Conservation (phyloP, 2,113 vertebrate genomes). For the Syrrhaptes paradoxus region DNA sequence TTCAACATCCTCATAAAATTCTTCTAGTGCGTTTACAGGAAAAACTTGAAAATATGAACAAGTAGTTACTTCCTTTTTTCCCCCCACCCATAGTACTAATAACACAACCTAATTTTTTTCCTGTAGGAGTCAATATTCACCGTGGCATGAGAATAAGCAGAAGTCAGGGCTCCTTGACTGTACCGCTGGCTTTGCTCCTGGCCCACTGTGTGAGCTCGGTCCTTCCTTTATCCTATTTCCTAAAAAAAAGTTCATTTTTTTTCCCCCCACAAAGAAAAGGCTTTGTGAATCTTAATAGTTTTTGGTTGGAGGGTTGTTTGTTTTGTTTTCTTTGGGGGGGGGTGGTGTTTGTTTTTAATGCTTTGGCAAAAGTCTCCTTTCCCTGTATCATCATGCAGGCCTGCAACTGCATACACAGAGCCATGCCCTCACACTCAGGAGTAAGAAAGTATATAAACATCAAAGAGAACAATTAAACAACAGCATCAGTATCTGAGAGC, state of each 20-base stretch:
- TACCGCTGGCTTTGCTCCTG: neutral
- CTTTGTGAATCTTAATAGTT: neutral
- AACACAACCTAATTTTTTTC: neutral
- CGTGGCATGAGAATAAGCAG: neutral
- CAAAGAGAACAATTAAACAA: neutral
- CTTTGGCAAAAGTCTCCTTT: neutral
- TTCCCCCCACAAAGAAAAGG: too few species aligned
- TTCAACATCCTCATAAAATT: neutral
- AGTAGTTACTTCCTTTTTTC: neutral
- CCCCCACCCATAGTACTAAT: neutral
- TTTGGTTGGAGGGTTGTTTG: neutral
- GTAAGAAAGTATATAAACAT: neutral
- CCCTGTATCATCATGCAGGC: neutral
- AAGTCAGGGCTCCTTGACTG: neutral
- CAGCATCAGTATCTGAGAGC: neutral
- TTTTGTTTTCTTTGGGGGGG: neutral
- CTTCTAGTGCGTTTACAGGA: neutral
- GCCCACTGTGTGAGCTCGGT: neutral
- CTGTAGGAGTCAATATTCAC: neutral
- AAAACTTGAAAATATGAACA: neutral
- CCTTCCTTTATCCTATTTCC: neutral
- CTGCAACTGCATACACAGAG: neutral
- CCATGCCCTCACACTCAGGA: neutral
- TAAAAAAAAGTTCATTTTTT: neutral
- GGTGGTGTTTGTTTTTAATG: neutral